Base-by-base conservation (phyloP, 2,797 vertebrate genomes). In the Onychomys torridus region DNA sequence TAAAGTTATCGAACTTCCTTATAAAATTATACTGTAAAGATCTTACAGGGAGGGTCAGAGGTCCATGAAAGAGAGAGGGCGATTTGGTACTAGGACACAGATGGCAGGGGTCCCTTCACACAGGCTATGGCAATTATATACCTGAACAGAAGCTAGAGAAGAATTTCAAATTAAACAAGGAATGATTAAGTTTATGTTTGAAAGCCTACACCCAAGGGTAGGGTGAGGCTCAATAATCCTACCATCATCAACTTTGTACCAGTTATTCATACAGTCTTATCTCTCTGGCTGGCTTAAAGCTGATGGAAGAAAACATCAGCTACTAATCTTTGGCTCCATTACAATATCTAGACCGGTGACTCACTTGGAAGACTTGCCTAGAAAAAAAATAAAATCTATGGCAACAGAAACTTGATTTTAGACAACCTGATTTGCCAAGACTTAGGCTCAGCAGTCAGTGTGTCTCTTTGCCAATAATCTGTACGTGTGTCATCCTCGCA, bases 191-290 rank as follows among this genome's bases (percentile, higher is more conserved):
- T 90, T 75, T 78, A 63, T n/a, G 21, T 57, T 87, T 91, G 65
- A 79, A 89, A 93, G 92, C 71, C 23, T 77, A 96, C 93, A 32
- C 87, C 75, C 59, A 78, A 19, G 78, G 71, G 32, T 78, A 55
- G 57, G 90, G 92, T 55, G 67, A 46, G 69, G 75, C 46, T 97
- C 59, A 12, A 3, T 7, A 61, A 88, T 6, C 55, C 19, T n/a
- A 59, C 63, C 3, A 7, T 34, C 73, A 3, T n/a, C 91, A 79
- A 77, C 43, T 12, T 21, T 43, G 6, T 19, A 17, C 17, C 6
- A 63, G 82, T 93, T 75, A 94, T 32, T 96, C 83, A 61, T 29
- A 5, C 19, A 46, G 2, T 32, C 84, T 91, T 90, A 92, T 93
- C 97, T 94, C 90, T 25, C 69, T 0, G 5, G 40, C 63, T 19